A percentile compares a stretch with the other conserved stretches of the same genome.
Evolutionary conservation across 2,888 invertebrate genomes (phyloP).

Genomic region (Iselma pallidipennis): DNA sequence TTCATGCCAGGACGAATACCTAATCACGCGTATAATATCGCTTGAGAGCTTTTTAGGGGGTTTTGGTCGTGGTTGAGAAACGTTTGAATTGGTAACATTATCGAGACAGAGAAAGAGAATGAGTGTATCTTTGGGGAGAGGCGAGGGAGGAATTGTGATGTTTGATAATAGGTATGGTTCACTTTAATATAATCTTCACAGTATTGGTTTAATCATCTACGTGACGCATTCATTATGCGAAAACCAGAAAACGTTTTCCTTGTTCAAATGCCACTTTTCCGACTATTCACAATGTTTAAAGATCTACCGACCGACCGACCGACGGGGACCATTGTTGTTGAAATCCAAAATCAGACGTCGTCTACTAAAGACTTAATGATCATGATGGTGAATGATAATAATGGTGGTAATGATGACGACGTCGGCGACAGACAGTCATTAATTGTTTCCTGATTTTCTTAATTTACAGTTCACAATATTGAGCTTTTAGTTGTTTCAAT

Average conservation of each 20-base stretch:
- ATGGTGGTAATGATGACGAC: background rate
- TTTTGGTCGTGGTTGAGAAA: background rate
- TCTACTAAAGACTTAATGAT: background rate
- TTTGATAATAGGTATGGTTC: too few species aligned
- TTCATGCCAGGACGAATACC: conserved; percentile 13
- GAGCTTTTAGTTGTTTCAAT: background rate
- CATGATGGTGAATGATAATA: background rate
- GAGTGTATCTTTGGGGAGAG: background rate
- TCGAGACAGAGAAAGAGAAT: background rate
- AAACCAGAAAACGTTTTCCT: conserved; percentile 49
- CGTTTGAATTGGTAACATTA: background rate
- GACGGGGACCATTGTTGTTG: background rate
- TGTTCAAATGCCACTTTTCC: conserved; percentile 38
- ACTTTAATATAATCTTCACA: conserved; percentile 12
- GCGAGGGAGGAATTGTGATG: too few species aligned
- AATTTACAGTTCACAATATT: too few species aligned
- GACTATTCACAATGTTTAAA: background rate
- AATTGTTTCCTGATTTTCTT: background rate
- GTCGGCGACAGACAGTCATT: background rate
- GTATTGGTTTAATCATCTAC: background rate
- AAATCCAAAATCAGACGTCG: background rate
- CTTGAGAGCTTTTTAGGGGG: conserved; percentile 4
- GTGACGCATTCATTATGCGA: conserved; percentile 43
- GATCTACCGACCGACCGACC: background rate
- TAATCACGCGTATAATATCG: conserved; percentile 19